Evolutionary conservation across 1,140 invertebrate genomes (phyloP).

Genomic region (Copidosoma floridanum): DNA sequence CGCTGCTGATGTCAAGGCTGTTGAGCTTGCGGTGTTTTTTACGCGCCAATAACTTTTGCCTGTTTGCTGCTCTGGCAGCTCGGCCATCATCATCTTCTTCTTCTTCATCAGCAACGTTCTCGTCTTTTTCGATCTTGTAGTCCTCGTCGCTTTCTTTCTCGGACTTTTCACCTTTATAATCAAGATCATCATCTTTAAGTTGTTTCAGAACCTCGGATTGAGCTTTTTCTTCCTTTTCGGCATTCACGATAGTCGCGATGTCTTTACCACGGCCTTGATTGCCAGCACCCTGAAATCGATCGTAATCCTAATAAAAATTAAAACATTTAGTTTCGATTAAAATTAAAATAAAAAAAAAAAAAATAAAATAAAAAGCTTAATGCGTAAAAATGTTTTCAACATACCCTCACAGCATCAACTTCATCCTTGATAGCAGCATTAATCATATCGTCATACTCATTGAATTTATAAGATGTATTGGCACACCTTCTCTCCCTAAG

Average conservation of each 20-base stretch:
- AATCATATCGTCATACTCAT: constrained; percentile 92
- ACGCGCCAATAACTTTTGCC: constrained; percentile 48
- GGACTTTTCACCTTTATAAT: constrained; percentile 39
- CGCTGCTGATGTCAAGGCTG: constrained; percentile 77
- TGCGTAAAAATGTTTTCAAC: background rate
- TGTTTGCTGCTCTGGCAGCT: constrained; percentile 36
- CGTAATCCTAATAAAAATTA: background rate
- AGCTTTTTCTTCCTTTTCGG: constrained; percentile 72
- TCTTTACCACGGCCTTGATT: constrained; percentile 85
- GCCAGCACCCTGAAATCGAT: constrained; percentile 66
- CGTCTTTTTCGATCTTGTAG: constrained; percentile 58
- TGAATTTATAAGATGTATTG: constrained; percentile 76
- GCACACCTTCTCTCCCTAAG: constrained; percentile 72
- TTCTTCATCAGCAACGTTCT: constrained; percentile 51
- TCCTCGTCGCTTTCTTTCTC: constrained; percentile 51
- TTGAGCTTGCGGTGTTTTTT: constrained; percentile 76
- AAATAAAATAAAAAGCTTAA: too few species aligned
- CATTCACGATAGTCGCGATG: constrained; percentile 84
- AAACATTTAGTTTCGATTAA: background rate
- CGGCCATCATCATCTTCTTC: constrained; percentile 43
- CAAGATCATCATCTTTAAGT: constrained; percentile 33
- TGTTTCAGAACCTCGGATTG: constrained; percentile 40
- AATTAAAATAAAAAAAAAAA: background rate
- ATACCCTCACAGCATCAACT: constrained; percentile 62
- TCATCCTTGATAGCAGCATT: constrained; percentile 86